Evolutionary conservation across 23 tunicate genomes (phyloP).

Genomic region (Diplosoma virens): DNA sequence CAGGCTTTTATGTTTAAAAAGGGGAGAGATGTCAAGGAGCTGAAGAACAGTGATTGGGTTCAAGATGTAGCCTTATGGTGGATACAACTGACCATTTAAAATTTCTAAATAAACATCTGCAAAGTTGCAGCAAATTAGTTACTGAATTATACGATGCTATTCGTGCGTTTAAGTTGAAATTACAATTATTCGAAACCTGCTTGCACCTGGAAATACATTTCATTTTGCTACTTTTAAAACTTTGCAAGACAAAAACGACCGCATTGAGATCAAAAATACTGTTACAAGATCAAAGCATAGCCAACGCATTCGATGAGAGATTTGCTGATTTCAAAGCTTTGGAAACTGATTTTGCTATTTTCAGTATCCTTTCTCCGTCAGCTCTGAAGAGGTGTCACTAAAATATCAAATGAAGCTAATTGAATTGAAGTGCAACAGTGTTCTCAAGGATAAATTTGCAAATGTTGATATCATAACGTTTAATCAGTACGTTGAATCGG

Average conservation of each 20-base stretch:
- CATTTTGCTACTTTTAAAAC: neutral
- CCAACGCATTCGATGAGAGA: neutral
- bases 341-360: too few relatives aligned
- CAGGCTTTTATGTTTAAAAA: too few relatives aligned
- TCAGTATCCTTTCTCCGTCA: neutral
- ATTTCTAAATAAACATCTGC: neutral
- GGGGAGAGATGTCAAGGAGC: too few relatives aligned
- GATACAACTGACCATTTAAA: neutral
- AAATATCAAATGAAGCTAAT: neutral
- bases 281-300: too few relatives aligned
- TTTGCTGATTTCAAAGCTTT: constrained; percentile 7
- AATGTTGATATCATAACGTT: too few relatives aligned
- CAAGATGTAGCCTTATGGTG: neutral
- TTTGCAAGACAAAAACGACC: too few relatives aligned
- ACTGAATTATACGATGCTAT: neutral
- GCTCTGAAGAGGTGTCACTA: neutral
- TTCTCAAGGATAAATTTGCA: too few relatives aligned
- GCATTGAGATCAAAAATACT: too few relatives aligned
- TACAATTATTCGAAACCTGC: neutral
- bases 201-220: neutral
- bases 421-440: too few relatives aligned
- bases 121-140: neutral
- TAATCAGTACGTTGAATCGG: too few relatives aligned
- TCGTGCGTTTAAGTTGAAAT: neutral
- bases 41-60: too few relatives aligned